A percentile compares a stretch with the other conserved stretches of the same genome.
phyloP scores from a whole-genome alignment of 2,797 vertebrate species.

The Micromesistius poutassou region DNA sequence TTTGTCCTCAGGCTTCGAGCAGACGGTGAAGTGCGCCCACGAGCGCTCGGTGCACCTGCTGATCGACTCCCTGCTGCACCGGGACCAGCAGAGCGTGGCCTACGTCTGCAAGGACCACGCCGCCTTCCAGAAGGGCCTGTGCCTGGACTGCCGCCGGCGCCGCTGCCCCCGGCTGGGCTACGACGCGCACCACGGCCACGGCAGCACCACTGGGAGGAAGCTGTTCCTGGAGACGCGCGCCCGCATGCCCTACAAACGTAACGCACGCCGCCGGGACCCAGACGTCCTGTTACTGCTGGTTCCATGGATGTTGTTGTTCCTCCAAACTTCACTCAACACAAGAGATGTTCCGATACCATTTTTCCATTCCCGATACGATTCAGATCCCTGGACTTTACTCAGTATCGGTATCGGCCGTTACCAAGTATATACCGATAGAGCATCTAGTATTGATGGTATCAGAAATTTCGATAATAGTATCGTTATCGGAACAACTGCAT shows the following conservation, averaged over 20 bases:
- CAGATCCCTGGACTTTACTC: too few relatives aligned
- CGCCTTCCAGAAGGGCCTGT: conserved; percentile 84
- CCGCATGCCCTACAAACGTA: conserved; percentile 88
- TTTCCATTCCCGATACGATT: too few relatives aligned
- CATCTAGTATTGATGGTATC: too few relatives aligned
- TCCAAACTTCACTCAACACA: too few relatives aligned
- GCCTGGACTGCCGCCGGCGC: conserved; percentile 84
- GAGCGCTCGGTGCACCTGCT: conserved; percentile 91
- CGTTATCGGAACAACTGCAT: too few relatives aligned
- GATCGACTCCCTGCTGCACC: conserved; percentile 86
- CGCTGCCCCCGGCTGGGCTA: conserved; percentile 90
- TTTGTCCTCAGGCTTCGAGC: conserved; percentile 65
- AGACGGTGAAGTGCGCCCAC: conserved; percentile 91
- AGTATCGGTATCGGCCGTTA: too few relatives aligned
- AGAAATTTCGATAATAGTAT: too few relatives aligned
- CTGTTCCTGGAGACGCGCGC: conserved; percentile 84
- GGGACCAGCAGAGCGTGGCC: conserved; percentile 79
- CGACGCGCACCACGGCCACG: conserved; percentile 69
- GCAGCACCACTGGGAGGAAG: conserved; percentile 63
- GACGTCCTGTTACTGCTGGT: not conserved
- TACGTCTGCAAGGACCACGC: conserved; percentile 83
- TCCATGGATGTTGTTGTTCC: not conserved
- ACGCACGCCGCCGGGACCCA: not conserved
- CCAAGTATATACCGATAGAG: too few relatives aligned
- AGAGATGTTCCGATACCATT: too few relatives aligned